These are phyloP conservation scores for Drosophila watanabei DNA, from an alignment of 1,140 invertebrate genomes.

Conservation along the genomic window DNA sequence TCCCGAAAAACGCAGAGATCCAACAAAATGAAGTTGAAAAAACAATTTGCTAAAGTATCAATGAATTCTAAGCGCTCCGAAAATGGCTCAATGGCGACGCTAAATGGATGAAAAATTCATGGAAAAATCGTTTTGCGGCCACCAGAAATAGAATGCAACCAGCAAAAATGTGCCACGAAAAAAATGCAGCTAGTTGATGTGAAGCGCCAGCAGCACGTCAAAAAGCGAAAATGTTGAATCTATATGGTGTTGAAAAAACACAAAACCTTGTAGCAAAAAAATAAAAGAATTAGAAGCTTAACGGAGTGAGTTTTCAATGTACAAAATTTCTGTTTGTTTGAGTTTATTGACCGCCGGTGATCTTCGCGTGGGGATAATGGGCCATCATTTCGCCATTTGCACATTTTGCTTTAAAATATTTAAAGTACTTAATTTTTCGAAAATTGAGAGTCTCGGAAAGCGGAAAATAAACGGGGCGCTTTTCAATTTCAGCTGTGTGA, in stretches of 20 bases:
- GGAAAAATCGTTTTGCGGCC: constrained; percentile 72
- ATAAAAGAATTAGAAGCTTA: constrained; percentile 24
- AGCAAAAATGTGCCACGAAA: constrained; percentile 36
- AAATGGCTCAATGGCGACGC: constrained; percentile 69
- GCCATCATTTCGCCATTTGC: neutral
- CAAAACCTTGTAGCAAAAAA: constrained; percentile 13
- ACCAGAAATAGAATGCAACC: constrained; percentile 53
- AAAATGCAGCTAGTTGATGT: constrained; percentile 26
- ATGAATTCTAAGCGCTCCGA: constrained; percentile 76
- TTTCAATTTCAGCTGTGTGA: constrained; percentile 30
- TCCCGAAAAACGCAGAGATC: constrained; percentile 15
- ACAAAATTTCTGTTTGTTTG: constrained; percentile 23
- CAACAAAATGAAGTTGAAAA: constrained; percentile 41
- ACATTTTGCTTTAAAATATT: constrained; percentile 4
- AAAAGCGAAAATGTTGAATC: constrained; percentile 67
- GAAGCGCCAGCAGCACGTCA: constrained; percentile 32
- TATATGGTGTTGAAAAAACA: constrained; percentile 44
- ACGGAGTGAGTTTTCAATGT: neutral
- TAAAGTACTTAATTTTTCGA: constrained; percentile 4
- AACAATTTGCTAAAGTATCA: constrained; percentile 77
- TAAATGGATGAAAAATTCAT: constrained; percentile 81
- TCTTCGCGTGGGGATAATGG: neutral
- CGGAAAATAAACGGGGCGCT: constrained; percentile 36
- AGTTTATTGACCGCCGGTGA: constrained; percentile 5
- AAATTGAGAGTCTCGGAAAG: constrained; percentile 14